Conservation (phyloP, 2,797 vertebrate genomes). For the Threskiornis aethiopicus region DNA sequence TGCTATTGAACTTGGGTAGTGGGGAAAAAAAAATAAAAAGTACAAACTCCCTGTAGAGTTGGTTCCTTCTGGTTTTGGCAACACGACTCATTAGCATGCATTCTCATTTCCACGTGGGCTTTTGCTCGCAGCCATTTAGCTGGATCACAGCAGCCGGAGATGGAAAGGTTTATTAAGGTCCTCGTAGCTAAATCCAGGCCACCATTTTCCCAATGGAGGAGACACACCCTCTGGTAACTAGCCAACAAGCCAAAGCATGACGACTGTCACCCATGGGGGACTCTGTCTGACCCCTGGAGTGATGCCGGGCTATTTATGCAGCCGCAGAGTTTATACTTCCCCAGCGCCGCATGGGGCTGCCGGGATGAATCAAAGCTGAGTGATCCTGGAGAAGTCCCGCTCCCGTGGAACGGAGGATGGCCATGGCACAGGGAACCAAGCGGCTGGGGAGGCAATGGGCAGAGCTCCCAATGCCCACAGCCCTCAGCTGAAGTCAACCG, state of each 20-base stretch:
- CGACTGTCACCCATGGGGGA: background rate
- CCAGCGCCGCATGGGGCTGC: fast-evolving
- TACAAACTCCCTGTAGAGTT: slow-evolving; percentile 49
- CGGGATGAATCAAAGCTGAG: background rate
- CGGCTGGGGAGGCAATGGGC: fast-evolving
- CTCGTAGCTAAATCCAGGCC: background rate
- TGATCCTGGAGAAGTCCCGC: background rate
- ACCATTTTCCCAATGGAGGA: background rate
- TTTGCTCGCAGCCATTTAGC: background rate
- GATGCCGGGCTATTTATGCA: fast-evolving
- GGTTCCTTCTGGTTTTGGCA: slow-evolving; percentile 57
- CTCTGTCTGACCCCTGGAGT: fast-evolving
- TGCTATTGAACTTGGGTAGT: slow-evolving; percentile 68
- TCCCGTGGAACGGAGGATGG: fast-evolving
- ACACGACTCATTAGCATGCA: slow-evolving; percentile 55
- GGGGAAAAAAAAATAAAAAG: background rate
- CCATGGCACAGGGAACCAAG: background rate
- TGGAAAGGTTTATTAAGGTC: background rate
- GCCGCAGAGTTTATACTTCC: background rate
- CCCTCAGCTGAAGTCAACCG: background rate
- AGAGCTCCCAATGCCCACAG: background rate
- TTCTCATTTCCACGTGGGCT: slow-evolving; percentile 17
- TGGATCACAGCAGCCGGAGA: background rate
- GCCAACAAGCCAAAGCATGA: background rate
- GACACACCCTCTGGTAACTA: background rate